A percentile compares a stretch with the other conserved stretches of the same genome.
Evolutionary conservation across 2,113 vertebrate genomes (phyloP).

Genomic region (Monarcha castaneiventris): DNA sequence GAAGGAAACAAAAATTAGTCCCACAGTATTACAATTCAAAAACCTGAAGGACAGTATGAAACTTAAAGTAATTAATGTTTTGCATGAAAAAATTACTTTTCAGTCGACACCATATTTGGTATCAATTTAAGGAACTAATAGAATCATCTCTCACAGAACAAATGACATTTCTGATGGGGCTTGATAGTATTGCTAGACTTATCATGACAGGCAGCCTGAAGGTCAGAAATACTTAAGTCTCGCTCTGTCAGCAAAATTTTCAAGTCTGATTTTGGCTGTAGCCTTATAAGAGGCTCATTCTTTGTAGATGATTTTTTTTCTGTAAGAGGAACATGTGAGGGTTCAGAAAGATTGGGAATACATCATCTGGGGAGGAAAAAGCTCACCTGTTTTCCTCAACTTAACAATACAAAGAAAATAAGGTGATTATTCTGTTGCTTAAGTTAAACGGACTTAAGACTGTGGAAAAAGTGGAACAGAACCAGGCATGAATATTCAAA

Average conservation of each 20-base stretch:
- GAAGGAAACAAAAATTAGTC: background rate
- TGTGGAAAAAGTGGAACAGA: background rate
- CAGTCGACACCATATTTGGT: background rate
- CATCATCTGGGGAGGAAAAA: background rate
- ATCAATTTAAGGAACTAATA: background rate
- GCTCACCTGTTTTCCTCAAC: background rate
- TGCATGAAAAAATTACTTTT: background rate
- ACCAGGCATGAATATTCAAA: background rate
- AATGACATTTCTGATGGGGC: background rate
- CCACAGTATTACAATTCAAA: background rate
- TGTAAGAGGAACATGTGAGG: fast-evolving
- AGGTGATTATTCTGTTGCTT: background rate
- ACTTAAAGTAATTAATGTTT: background rate
- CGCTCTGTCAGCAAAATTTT: background rate
- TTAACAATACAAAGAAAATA: background rate
- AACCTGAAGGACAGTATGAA: background rate
- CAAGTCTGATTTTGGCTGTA: background rate
- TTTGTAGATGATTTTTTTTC: background rate
- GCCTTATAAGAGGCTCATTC: background rate
- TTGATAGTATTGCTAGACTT: background rate
- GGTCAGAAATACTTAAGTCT: background rate
- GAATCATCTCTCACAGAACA: background rate
- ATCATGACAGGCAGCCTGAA: background rate
- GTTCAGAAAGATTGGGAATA: background rate
- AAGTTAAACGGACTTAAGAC: background rate